These are phyloP conservation scores for Carapus acus DNA, from an alignment of 2,797 vertebrate species.

Conservation along the genomic window DNA sequence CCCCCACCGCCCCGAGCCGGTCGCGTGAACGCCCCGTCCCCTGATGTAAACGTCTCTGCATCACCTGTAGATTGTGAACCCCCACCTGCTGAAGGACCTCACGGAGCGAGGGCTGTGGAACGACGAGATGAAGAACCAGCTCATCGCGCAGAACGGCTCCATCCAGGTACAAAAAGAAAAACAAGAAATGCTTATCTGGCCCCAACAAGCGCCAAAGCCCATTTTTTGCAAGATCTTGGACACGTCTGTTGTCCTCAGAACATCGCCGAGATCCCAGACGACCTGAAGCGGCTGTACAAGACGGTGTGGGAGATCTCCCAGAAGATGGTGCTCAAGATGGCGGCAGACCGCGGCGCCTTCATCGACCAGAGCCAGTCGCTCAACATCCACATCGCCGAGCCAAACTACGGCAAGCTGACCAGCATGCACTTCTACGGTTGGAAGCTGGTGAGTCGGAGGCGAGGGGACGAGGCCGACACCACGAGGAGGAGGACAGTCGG, in stretches of 20 bases:
- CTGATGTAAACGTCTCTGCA: neutral
- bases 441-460: constrained; percentile 77
- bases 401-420: constrained; percentile 94
- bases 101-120: constrained; percentile 88
- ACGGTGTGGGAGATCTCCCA: constrained; percentile 98
- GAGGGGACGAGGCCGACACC: neutral
- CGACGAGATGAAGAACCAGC: constrained; percentile 96
- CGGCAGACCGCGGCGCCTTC: constrained; percentile 90
- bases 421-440: constrained; percentile 99
- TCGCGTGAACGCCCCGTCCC: too few species aligned
- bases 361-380: constrained; percentile 98
- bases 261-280: constrained; percentile 81
- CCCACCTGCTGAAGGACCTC: constrained; percentile 91
- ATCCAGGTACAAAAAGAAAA: too few species aligned
- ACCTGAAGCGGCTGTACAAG: constrained; percentile 93
- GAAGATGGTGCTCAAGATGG: constrained; percentile 91
- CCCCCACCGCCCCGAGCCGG: neutral
- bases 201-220: too few species aligned
- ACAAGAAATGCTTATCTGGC: neutral
- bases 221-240: neutral
- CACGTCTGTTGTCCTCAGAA: constrained; percentile 60
- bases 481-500: too few species aligned
- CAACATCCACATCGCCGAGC: constrained; percentile 95
- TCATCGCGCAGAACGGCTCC: constrained; percentile 90
- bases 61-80: constrained; percentile 82